A percentile compares a stretch with the other conserved stretches of the same genome.
Conservation (phyloP, 2,113 vertebrate genomes). For the Macaca mulatta region DNA sequence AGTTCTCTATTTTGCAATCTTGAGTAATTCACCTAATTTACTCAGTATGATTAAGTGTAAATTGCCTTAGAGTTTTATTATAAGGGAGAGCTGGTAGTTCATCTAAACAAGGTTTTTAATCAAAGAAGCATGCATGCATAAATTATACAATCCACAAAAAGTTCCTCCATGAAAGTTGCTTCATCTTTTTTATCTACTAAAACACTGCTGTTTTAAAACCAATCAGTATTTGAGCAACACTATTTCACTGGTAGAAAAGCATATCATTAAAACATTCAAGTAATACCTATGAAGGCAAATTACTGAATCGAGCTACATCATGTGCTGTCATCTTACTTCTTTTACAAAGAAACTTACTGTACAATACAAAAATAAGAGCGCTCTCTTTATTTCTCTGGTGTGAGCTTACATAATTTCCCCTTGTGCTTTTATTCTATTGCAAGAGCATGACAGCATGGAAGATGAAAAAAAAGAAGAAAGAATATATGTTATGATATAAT, state of each 20-base stretch:
- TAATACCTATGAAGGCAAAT: not conserved
- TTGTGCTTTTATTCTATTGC: not conserved
- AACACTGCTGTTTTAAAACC: not conserved
- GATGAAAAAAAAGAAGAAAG: not conserved
- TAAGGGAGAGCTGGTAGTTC: conserved; percentile 39
- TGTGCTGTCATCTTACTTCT: not conserved
- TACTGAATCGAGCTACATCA: not conserved
- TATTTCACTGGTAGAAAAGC: not conserved
- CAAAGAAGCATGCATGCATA: conserved; percentile 54
- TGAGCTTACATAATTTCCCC: not conserved
- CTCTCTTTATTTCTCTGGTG: not conserved
- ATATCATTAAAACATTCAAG: not conserved
- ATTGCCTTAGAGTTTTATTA: conserved; percentile 61
- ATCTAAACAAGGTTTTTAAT: conserved; percentile 63
- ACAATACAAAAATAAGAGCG: not conserved
- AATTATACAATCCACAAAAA: conserved; percentile 51
- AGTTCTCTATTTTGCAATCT: conserved; percentile 55
- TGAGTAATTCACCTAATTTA: conserved; percentile 72
- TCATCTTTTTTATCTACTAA: conserved; percentile 33
- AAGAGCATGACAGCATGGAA: not conserved
- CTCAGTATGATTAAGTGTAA: conserved; percentile 62
- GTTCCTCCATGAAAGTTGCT: conserved; percentile 1
- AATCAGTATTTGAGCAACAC: not conserved
- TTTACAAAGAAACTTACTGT: not conserved
- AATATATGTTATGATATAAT: not conserved